These are phyloP conservation scores for Heterohyrax brucei DNA, from an alignment of 2,797 vertebrate species.

Conservation along the genomic window DNA sequence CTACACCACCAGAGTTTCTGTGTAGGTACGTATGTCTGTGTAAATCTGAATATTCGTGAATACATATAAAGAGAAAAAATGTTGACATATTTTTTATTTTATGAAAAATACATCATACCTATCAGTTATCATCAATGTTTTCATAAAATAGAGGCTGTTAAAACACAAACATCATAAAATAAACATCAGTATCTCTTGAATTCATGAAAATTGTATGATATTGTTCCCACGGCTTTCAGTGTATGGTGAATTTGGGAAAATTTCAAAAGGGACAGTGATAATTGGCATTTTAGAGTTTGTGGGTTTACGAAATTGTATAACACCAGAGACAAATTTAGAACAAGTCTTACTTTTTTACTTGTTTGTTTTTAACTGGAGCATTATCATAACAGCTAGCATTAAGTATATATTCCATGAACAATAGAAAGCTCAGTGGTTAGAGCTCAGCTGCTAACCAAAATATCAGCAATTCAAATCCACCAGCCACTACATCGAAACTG, in stretches of 20 bases:
- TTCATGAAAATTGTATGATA: not conserved
- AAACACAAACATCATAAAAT: not conserved
- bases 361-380: not conserved
- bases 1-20: too few species aligned
- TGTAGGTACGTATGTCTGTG: not conserved
- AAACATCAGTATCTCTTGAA: not conserved
- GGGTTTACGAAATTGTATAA: not conserved
- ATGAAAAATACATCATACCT: not conserved
- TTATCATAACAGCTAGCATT: not conserved
- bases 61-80: not conserved
- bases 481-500: too few species aligned
- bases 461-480: too few species aligned
- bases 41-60: not conserved
- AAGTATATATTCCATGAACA: not conserved
- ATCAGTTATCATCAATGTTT: not conserved
- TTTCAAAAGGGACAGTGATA: not conserved
- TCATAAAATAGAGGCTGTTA: not conserved
- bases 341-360: not conserved
- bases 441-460: too few species aligned
- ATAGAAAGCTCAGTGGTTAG: too few species aligned
- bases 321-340: not conserved
- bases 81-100: not conserved
- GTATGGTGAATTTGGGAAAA: not conserved
- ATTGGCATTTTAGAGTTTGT: not conserved
- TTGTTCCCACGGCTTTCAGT: not conserved